Conservation (phyloP, 2,113 vertebrate species). For the Cervus canadensis region DNA sequence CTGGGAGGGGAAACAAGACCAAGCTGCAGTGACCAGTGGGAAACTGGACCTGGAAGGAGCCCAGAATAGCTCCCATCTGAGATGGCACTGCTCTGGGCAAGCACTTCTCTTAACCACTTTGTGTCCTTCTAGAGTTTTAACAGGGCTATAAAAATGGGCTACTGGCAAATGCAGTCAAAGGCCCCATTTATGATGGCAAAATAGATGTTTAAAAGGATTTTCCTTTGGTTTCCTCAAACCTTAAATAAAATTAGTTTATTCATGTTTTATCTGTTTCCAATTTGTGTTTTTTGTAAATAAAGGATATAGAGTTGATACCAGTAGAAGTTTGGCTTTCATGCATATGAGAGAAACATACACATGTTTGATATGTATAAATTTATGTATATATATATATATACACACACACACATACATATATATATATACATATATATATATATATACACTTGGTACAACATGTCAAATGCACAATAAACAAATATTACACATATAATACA, state of each 20-base stretch:
- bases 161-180: background rate
- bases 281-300: background rate
- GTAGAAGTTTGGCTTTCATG: background rate
- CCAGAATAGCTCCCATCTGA: background rate
- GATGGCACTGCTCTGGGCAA: background rate
- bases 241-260: constrained; percentile 4
- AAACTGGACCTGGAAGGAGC: background rate
- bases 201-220: background rate
- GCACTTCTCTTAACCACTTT: background rate
- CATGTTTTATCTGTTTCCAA: constrained; percentile 2
- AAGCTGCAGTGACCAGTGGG: background rate
- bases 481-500: background rate
- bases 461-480: background rate
- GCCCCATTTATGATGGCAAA: background rate
- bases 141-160: background rate
- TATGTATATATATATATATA: background rate
- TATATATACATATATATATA: background rate
- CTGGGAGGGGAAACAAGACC: background rate
- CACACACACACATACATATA: accelerated
- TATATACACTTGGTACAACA: background rate
- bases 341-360: background rate
- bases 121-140: background rate
- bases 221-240: background rate
- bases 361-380: background rate
- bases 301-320: background rate